Base-by-base conservation (phyloP, 2,888 invertebrate species). In the Strigamia maritima region DNA sequence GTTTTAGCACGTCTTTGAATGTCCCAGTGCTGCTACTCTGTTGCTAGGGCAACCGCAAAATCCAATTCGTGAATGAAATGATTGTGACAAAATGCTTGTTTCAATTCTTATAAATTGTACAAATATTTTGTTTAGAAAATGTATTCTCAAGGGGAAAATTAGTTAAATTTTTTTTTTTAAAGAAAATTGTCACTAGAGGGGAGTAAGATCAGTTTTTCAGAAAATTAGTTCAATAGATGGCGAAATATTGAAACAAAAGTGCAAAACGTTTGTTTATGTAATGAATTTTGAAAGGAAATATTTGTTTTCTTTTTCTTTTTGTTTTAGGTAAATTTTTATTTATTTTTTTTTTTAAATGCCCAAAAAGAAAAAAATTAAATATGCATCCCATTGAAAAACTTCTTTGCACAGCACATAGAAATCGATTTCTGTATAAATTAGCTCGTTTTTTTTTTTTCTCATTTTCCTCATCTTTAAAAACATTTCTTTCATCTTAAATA, bases 11-110 rank as follows among this genome's bases (percentile, higher is more conserved):
- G 70, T 70, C 28, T 70, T 70, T 70, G 26, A 70, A 70, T 70
- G 26, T 14, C 70, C 24, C 28, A 16, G 28, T 28, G 24, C 28
- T 16, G 28, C 70, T 26, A 70, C 70, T 70, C 70, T 28, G 70
- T 70, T 70, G 70, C 70, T 28, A 70, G 70, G 28, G 70, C 70
- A 70, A 70, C 70, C 70, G 70, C 70, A 26, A 24, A 26, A 70
- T 70, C 70, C 70, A 70, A 70, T 70, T 28, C 26, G 26, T 14
- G 70, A 12, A 12, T 70, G 26, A 70, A 12, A 12, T 70, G 26
- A 70, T 70, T 14, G 28, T 70, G 70, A 26, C 70, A 70, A 70
- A 70, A 70, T 70, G 70, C 26, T 70, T 16, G 54, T 54, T 54
- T n/a, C 54, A 14, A 44, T 44, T 16, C 14, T 44, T 4, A 44